Conservation (phyloP, 2,888 invertebrate species). For the Xestia ashworthii region DNA sequence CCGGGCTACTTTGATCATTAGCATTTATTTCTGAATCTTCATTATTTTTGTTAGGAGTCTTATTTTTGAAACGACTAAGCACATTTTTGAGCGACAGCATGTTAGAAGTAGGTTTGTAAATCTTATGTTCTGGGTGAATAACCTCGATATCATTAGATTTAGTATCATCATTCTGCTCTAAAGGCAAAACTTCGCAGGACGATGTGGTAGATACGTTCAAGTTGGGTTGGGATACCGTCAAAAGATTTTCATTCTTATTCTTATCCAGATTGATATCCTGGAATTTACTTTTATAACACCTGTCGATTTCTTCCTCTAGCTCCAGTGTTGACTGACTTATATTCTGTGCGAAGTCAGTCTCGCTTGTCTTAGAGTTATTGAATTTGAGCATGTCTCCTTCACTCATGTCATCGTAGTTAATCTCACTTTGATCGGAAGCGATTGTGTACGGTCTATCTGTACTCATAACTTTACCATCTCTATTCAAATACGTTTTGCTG, state of each 20-base stretch:
- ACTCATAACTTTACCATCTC: constrained; percentile 91
- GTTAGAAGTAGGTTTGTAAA: constrained; percentile 92
- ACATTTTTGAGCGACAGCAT: constrained; percentile 90
- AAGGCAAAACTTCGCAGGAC: constrained; percentile 89
- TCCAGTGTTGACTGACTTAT: constrained; percentile 88
- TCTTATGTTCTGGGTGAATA: constrained; percentile 95
- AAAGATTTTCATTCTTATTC: constrained; percentile 81
- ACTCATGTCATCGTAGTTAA: constrained; percentile 92
- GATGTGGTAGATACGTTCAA: constrained; percentile 89
- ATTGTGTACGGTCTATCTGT: constrained; percentile 93
- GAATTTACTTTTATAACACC: constrained; percentile 88
- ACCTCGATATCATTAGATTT: constrained; percentile 86
- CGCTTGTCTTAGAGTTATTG: constrained; percentile 80
- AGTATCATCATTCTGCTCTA: constrained; percentile 81
- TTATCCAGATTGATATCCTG: constrained; percentile 82
- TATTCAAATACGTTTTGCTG: constrained; percentile 89
- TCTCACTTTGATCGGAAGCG: constrained; percentile 93
- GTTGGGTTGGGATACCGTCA: constrained; percentile 84
- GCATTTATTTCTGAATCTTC: constrained; percentile 85
- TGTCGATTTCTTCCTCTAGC: constrained; percentile 88
- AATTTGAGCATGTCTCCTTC: constrained; percentile 87
- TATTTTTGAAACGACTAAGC: constrained; percentile 88
- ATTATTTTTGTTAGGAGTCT: constrained; percentile 81
- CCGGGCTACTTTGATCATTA: constrained; percentile 83
- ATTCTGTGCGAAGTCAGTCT: constrained; percentile 81